Evolutionary conservation across 2,888 invertebrate genomes (phyloP).

Genomic region (Platerodrilus igneus): DNA sequence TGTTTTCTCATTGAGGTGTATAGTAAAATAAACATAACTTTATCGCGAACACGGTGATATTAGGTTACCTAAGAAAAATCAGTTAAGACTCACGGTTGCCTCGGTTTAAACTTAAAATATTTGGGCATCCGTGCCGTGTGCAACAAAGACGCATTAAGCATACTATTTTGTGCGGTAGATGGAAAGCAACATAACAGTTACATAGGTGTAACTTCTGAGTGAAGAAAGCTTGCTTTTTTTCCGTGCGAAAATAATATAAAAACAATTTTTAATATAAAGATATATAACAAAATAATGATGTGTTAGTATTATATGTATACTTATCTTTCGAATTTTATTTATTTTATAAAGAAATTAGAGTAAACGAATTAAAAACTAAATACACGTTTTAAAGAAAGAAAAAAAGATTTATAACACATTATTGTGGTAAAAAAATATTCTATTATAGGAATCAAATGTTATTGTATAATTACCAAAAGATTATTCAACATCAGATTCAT

Average conservation of each 20-base stretch:
- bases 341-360: too few species aligned
- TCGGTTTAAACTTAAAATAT: not conserved
- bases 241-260: not conserved
- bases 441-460: slow-evolving; percentile 1
- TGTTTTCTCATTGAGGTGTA: slow-evolving; percentile 3
- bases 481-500: too few species aligned
- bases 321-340: too few species aligned
- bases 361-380: too few species aligned
- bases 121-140: too few species aligned
- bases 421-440: not conserved
- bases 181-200: not conserved
- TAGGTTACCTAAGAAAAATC: slow-evolving; percentile 6
- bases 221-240: slow-evolving; percentile 1
- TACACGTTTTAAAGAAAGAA: not conserved
- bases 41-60: slow-evolving; percentile 5
- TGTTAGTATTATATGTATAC: too few species aligned
- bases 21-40: slow-evolving; percentile 7
- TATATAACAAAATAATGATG: too few species aligned
- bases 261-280: too few species aligned
- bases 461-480: too few species aligned
- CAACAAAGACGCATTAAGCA: too few species aligned
- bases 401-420: not conserved
- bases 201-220: not conserved
- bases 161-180: not conserved
- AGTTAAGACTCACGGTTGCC: slow-evolving; percentile 1